Base-by-base conservation (phyloP, 1,140 invertebrate genomes). In the Akabosia matsudoensis region DNA sequence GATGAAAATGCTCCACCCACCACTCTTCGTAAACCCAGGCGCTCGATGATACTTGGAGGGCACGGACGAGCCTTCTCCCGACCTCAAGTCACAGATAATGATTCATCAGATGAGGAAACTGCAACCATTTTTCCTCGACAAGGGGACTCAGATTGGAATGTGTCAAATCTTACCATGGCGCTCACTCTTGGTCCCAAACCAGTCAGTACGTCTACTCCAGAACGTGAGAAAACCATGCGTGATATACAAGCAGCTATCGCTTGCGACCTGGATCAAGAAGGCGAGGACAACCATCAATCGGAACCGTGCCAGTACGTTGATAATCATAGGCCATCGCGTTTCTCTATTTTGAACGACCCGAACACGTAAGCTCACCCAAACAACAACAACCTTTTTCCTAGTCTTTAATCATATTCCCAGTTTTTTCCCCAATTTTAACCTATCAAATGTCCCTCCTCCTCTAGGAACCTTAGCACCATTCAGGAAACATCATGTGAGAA, bases 401-500 rank as follows among this genome's bases (percentile, higher is more conserved):
- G 37, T 45, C 37, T 10, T 7, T 70, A 30, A 10, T 31, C 7
- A 33, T 70, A 33, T 31, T 31, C 3, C 33, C 24, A 33, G n/a
- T 64, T 13, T 64, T 7, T 64, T 45, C 56, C n/a, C 4, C 10
- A 64, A 64, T 64, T 7, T 24, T 4, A 24, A 64, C 18, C 18
- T 45, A 18, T n/a, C 37, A 45, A 45, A 45, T 45, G 37, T 45
- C 18, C 7, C 18, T 10, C 37, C n/a, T 10, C 37, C 18, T 64
- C 24, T 31, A 72, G 70, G 16, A 79, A 79, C 28, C 54, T 79
- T 18, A 79, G 78, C 22, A 76, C 76, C 0, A 79, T 79, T 73
- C 78, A 79, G 45, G 78, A 79, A 45, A 79, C 78, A 54, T 79
- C 78, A 0, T 74, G 72, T 18, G 78, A 79, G 71, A 76, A 73